Evolutionary conservation across 2,113 vertebrate species (phyloP).

Genomic region (Platysternon megacephalum): DNA sequence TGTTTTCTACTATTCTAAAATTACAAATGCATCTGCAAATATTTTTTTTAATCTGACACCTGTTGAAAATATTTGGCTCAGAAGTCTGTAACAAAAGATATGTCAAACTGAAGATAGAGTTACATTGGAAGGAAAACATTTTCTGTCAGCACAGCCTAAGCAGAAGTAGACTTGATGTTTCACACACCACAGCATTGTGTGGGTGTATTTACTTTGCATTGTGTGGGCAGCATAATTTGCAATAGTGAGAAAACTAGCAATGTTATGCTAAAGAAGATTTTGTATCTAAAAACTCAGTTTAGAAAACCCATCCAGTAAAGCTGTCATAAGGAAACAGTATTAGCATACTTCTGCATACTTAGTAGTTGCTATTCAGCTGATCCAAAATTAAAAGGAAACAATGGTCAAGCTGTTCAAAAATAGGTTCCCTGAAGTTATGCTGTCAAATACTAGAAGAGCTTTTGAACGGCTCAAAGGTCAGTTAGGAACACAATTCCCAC

Average conservation of each 20-base stretch:
- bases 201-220: slow-evolving; percentile 19
- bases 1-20: background rate
- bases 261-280: slow-evolving; percentile 38
- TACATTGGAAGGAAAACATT: background rate
- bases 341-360: background rate
- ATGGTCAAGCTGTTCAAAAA: background rate
- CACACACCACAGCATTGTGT: background rate
- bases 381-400: slow-evolving; percentile 1
- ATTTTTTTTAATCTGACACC: background rate
- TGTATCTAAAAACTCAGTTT: slow-evolving; percentile 20
- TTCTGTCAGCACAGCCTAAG: slow-evolving; percentile 15
- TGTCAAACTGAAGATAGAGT: slow-evolving; percentile 24
- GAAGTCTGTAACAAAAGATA: slow-evolving; percentile 21
- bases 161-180: slow-evolving; percentile 11
- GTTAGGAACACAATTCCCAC: background rate
- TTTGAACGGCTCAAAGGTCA: background rate
- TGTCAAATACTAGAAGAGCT: rapidly evolving
- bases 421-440: rapidly evolving
- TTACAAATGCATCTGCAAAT: background rate
- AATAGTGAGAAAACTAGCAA: background rate
- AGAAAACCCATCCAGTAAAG: background rate
- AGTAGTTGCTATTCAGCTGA: background rate
- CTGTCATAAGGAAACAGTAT: background rate
- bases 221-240: slow-evolving; percentile 26
- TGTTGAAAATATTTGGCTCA: slow-evolving; percentile 46